Evolutionary conservation across 2,113 vertebrate genomes (phyloP).

Genomic region (Xenopus borealis): DNA sequence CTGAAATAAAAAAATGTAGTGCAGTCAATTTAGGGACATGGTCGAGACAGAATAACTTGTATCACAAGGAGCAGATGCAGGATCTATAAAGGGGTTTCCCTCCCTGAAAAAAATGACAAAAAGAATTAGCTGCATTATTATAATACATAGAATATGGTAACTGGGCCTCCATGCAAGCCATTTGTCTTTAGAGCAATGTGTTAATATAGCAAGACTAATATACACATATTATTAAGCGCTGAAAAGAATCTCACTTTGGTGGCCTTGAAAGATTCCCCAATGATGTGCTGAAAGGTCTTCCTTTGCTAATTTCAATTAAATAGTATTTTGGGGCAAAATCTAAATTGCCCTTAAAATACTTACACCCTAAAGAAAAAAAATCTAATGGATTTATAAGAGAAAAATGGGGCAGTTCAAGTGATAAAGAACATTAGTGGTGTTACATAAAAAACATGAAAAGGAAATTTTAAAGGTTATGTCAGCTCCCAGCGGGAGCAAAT

Average conservation of each 20-base stretch:
- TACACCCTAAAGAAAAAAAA: not conserved
- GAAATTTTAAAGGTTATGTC: slow-evolving; percentile 71
- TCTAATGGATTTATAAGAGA: not conserved
- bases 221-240: slow-evolving; percentile 28
- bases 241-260: slow-evolving; percentile 31
- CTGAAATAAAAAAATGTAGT: too few species aligned
- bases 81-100: too few species aligned
- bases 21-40: too few species aligned
- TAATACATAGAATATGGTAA: too few species aligned
- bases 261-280: slow-evolving; percentile 41
- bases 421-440: slow-evolving; percentile 18
- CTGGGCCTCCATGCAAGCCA: not conserved
- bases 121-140: too few species aligned
- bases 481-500: slow-evolving; percentile 72
- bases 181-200: slow-evolving; percentile 8
- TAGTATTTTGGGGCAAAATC: slow-evolving; percentile 32
- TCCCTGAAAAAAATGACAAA: too few species aligned
- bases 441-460: slow-evolving; percentile 22
- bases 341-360: slow-evolving; percentile 11
- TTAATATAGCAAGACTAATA: slow-evolving; percentile 9
- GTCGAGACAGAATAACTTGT: too few species aligned
- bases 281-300: slow-evolving; percentile 24
- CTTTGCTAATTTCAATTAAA: slow-evolving; percentile 39
- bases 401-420: slow-evolving; percentile 20
- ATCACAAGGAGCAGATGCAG: too few species aligned